A percentile compares a stretch with the other conserved stretches of the same genome.
Conservation (phyloP, 2,113 vertebrate species). For the Promerops cafer region DNA sequence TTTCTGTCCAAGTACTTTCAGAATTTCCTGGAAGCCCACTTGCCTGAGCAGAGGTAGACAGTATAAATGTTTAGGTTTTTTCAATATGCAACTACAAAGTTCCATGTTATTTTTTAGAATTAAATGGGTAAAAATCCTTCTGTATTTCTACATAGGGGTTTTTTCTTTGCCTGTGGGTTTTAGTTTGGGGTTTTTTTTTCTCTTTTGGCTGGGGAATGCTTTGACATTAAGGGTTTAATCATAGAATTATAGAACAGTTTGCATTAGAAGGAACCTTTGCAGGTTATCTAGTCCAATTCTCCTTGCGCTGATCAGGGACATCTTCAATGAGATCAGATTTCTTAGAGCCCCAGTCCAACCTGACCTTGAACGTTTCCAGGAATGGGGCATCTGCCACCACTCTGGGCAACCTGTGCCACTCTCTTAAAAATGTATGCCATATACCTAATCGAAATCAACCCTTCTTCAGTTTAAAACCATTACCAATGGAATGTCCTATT, state of each 20-base stretch:
- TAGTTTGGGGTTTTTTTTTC: not conserved
- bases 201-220: not conserved
- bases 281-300: not conserved
- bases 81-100: not conserved
- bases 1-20: not conserved
- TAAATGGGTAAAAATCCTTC: not conserved
- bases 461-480: not conserved
- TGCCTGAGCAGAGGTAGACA: not conserved
- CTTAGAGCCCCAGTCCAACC: not conserved
- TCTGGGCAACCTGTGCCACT: not conserved
- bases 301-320: not conserved
- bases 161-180: not conserved
- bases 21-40: not conserved
- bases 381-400: not conserved
- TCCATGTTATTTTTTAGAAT: not conserved
- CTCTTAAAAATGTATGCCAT: not conserved
- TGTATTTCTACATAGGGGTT: rapidly evolving
- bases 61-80: not conserved
- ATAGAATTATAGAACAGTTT: not conserved
- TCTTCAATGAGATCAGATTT: not conserved
- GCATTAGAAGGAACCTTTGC: not conserved
- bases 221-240: not conserved
- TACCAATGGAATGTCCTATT: not conserved
- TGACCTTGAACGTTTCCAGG: not conserved
- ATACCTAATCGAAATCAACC: rapidly evolving